Conservation (phyloP, 2,888 invertebrate species). For the Trissonchulus sp. region DNA sequence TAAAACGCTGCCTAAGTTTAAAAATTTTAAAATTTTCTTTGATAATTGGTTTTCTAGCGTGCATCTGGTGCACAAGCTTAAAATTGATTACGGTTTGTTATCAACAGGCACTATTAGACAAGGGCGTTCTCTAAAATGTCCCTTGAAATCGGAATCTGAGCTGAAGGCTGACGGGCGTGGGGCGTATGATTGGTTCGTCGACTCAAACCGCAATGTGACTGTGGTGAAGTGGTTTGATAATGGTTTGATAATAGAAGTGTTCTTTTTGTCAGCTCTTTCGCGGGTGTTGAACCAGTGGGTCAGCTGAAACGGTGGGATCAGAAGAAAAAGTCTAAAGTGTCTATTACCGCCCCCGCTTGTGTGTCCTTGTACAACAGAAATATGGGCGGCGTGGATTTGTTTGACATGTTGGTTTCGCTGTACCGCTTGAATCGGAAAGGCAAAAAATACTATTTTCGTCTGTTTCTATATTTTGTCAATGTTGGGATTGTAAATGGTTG, state of each 20-base stretch:
- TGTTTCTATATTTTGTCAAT: slow-evolving; percentile 13
- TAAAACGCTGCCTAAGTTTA: neutral
- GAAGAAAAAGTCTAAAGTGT: slow-evolving; percentile 9
- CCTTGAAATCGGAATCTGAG: neutral
- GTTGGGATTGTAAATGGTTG: neutral
- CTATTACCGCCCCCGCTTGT: slow-evolving; percentile 23
- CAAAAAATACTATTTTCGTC: slow-evolving; percentile 21
- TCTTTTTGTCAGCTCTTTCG: slow-evolving; percentile 42
- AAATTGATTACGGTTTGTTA: neutral
- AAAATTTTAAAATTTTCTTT: slow-evolving; percentile 13
- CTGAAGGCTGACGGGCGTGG: neutral
- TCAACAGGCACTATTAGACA: neutral
- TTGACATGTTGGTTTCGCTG: slow-evolving; percentile 42
- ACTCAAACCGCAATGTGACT: slow-evolving; percentile 33
- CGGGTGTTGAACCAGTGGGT: slow-evolving; percentile 39
- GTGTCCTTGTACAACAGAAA: slow-evolving; percentile 38
- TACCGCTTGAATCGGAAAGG: neutral
- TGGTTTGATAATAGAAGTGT: slow-evolving; percentile 45
- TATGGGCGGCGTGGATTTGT: slow-evolving; percentile 48
- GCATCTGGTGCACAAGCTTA: neutral
- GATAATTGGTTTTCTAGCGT: slow-evolving; percentile 24
- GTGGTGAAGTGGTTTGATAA: slow-evolving; percentile 43
- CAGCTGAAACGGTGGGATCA: slow-evolving; percentile 40
- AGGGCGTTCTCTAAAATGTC: neutral
- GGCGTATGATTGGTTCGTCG: neutral